Base-by-base conservation (phyloP, 2,113 vertebrate species). In the Myiopsitta monachus region DNA sequence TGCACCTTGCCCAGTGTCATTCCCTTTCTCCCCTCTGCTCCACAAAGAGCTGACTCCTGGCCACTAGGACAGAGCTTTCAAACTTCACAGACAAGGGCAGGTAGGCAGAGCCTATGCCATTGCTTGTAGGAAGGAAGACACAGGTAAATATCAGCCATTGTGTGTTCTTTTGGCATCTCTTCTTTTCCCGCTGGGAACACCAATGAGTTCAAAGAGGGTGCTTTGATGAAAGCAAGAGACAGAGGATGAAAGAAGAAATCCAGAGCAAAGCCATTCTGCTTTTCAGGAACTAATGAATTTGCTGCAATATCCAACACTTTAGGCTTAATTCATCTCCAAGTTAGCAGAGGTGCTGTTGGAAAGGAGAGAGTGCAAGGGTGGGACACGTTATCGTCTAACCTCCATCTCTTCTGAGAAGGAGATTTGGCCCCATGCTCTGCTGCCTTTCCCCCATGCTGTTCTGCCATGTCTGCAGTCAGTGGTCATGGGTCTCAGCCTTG, bases 401-500 rank as follows among this genome's bases (percentile, higher is more conserved):
- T 64, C 0, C 0, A 15, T 38, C 26, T 51, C 28, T 61, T 66
- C 49, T 61, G 1, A 30, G 24, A 79, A 47, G 31, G 27, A 87
- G 55, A 31, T 44, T 6, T 33, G n/a, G 5, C 41, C 30, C 5
- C 6, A 27, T 9, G 11, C 24, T 31, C 44, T 77, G 67, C 52
- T 72, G 33, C 33, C 9, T 67, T 77, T 28, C 6, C 10, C 24
- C 12, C 0, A 0, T 21, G 23, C 54, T 52, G 7, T 76, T 55
- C 47, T 14, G 64, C 26, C 23, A 3, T 2, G 33, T 33, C n/a
- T 78, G 46, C 46, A 24, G 15, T 49, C 76, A 75, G 17, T 3
- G 11, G 16, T 7, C 47, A 17, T 0, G 0, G 30, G 8, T 17
- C 57, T 80, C 19, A 68, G 68, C 13, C 62, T 11, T 6, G 8